Evolutionary conservation across 2,888 invertebrate species (phyloP).

Genomic region (Cyclophora albipunctata): DNA sequence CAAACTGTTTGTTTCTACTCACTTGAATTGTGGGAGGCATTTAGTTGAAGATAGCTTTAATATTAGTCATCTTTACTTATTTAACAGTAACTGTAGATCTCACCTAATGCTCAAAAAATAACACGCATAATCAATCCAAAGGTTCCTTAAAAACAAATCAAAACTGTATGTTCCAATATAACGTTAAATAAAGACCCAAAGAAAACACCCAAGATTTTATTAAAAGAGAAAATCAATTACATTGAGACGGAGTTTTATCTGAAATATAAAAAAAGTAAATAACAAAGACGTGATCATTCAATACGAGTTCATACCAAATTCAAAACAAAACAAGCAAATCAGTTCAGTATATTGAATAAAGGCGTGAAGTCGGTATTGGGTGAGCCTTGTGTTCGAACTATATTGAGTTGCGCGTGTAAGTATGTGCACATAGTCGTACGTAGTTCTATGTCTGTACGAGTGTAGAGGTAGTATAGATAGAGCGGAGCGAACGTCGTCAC

Average conservation of each 20-base stretch:
- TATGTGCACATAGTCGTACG: slow-evolving; percentile 2
- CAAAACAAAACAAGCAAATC: slow-evolving; percentile 37
- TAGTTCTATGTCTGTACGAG: background rate
- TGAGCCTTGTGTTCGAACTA: slow-evolving; percentile 19
- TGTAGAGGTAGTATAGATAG: slow-evolving; percentile 1
- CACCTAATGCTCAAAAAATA: no score
- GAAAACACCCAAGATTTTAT: no score
- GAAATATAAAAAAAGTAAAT: background rate
- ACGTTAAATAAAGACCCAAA: no score
- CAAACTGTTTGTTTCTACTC: background rate
- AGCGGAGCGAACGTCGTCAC: slow-evolving; percentile 29
- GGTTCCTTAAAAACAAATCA: no score
- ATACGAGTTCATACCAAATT: slow-evolving; percentile 20
- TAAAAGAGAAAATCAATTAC: background rate
- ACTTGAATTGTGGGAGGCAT: no score
- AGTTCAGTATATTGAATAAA: slow-evolving; percentile 43
- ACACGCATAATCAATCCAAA: no score
- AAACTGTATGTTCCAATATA: no score
- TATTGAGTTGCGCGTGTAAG: slow-evolving; percentile 15
- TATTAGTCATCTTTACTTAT: no score
- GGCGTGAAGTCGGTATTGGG: slow-evolving; percentile 28
- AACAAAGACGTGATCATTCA: slow-evolving; percentile 7
- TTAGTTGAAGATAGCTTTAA: no score
- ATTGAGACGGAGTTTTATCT: slow-evolving; percentile 3
- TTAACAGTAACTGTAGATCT: no score